phyloP scores from a whole-genome alignment of 2,797 vertebrate species.

The Amniataba percoides region DNA sequence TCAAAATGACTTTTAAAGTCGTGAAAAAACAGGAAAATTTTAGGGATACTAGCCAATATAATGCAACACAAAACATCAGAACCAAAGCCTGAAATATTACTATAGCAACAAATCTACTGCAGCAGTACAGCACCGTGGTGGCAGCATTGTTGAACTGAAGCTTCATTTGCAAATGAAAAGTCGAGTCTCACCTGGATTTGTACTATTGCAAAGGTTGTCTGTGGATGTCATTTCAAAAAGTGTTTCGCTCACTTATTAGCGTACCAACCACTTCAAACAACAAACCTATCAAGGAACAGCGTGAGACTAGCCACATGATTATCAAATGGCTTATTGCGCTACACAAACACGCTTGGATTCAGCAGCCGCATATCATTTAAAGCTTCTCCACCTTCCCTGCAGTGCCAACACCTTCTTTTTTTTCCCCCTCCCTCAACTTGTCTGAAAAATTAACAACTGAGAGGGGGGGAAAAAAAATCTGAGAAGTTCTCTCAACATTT shows the following conservation, averaged over 20 bases:
- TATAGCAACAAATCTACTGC: not conserved
- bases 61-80: constrained; percentile 1
- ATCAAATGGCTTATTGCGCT: not conserved
- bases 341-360: constrained; percentile 4
- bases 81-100: not conserved
- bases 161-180: not conserved
- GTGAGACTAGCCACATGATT: not conserved
- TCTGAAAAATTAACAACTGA: constrained; percentile 11
- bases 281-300: not conserved
- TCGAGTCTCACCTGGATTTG: not conserved
- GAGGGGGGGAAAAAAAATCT: not conserved
- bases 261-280: constrained; percentile 4
- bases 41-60: not conserved
- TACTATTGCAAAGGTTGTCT: not conserved
- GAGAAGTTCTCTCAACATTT: constrained; percentile 19
- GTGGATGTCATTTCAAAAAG: not conserved
- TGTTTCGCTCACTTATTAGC: not conserved
- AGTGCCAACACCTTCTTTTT: not conserved
- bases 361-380: not conserved
- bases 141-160: not conserved
- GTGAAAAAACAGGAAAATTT: not conserved
- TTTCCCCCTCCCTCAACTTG: constrained; percentile 7
- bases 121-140: not conserved
- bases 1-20: not conserved
- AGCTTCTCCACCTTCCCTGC: constrained; percentile 10